Evolutionary conservation across 1,140 invertebrate species (phyloP), one percentile per base, ranked within the genome.

Genomic region (Sycophila sp.): DNA sequence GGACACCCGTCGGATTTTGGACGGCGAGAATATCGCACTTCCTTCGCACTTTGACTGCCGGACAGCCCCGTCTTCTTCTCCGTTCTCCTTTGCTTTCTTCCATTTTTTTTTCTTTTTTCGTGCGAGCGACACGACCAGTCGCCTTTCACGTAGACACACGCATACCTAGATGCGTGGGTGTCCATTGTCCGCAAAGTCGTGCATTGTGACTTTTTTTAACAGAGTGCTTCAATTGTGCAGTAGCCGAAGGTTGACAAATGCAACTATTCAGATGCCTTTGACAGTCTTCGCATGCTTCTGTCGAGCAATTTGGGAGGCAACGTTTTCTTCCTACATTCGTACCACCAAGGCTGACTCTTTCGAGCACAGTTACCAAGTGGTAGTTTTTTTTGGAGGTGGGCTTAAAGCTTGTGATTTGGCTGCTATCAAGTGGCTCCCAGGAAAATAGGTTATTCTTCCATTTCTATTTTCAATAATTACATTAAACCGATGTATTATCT

Each of bases 211-310:
- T 53, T 15, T 60, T 36, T 47, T 45, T 59, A 59, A n/a, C n/a
- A n/a, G n/a, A 56, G 58, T 58, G 19, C n/a, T 42, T 56, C 53
- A 67, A 67, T 67, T 67, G 26, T 32, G 13, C 8, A 49, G 19
- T 34, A 13, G 32, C 6, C n/a, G n/a, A n/a, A 32, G 15, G 13
- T 4, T 45, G 10, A 17, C 26, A 40, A 28, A 68, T 58, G 40
- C n/a, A 59, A 30, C 13, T 68, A 10, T 34, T 30, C 4, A 38
- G 34, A n/a, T n/a, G 10, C 30, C 15, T 62, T 62, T 62, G 40
- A 47, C 42, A 47, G 32, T 32, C 28, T 47, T 17, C 4, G 8
- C n/a, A 47, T 28, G 10, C 32, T 47, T 62, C 19, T 30, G n/a
- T 47, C 47, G 2, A 28, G 1, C 15, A 58, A 1, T 58, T 24